Conservation (phyloP, 2,113 vertebrate genomes). For the Eurystomus gularis region DNA sequence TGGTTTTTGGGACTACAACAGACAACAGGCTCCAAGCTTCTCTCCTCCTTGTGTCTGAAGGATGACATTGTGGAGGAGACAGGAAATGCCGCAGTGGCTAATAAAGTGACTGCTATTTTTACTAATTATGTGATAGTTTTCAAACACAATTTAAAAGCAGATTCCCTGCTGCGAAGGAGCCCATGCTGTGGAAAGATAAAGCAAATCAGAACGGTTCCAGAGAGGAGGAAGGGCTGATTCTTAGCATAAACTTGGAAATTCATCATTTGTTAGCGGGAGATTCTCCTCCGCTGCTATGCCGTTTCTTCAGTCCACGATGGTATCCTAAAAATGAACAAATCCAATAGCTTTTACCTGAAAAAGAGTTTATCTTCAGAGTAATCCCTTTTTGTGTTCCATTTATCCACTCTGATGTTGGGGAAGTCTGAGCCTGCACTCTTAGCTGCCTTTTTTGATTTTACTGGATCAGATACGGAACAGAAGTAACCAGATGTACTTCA, state of each 20-base stretch:
- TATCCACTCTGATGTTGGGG: background rate
- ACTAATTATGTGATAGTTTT: background rate
- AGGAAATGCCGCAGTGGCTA: background rate
- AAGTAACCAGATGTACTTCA: slow-evolving; percentile 40
- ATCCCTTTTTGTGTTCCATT: slow-evolving; percentile 22
- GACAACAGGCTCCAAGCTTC: background rate
- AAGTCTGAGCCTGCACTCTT: background rate
- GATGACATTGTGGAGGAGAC: accelerated
- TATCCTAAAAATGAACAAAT: slow-evolving; percentile 12
- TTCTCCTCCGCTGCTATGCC: background rate
- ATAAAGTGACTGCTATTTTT: background rate
- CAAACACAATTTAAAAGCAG: background rate
- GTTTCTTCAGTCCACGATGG: background rate
- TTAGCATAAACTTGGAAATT: background rate
- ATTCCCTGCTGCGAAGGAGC: background rate
- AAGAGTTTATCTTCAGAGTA: slow-evolving; percentile 2
- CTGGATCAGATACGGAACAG: background rate
- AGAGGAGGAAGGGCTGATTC: background rate
- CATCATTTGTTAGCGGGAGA: background rate
- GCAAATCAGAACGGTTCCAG: background rate
- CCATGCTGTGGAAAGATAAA: background rate
- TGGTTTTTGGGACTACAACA: accelerated
- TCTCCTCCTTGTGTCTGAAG: background rate
- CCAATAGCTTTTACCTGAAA: slow-evolving; percentile 6
- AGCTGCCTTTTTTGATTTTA: background rate